Evolutionary conservation across 2,888 invertebrate species (phyloP).

Genomic region (Notodonta dromedarius): DNA sequence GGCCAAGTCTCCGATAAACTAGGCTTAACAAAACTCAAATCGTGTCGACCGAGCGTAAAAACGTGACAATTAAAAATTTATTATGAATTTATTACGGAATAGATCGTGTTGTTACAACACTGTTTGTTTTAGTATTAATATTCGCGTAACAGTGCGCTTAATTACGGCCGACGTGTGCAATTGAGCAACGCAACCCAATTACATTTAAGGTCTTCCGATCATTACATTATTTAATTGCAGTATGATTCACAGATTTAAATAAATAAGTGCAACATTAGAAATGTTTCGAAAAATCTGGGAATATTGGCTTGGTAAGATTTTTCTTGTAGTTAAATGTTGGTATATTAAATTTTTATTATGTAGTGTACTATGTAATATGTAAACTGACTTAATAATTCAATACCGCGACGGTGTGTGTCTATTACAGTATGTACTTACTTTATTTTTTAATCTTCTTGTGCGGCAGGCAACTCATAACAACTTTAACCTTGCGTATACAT

Average conservation of each 20-base stretch:
- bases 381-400: too few relatives aligned
- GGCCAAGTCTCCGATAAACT: background rate
- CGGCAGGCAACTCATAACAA: too few relatives aligned
- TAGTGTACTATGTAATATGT: too few relatives aligned
- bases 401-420: too few relatives aligned
- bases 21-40: background rate
- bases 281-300: too few relatives aligned
- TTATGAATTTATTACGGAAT: conserved; percentile 10
- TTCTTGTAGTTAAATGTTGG: too few relatives aligned
- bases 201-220: conserved; percentile 22
- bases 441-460: too few relatives aligned
- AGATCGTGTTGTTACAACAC: conserved; percentile 3
- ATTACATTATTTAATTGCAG: conserved; percentile 15
- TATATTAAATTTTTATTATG: too few relatives aligned
- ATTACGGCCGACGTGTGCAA: conserved; percentile 8
- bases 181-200: conserved; percentile 35
- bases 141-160: conserved; percentile 10
- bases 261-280: too few relatives aligned
- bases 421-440: too few relatives aligned
- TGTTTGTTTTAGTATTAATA: conserved; percentile 7
- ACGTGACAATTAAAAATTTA: conserved; percentile 10
- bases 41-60: background rate
- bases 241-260: background rate
- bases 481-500: too few relatives aligned
- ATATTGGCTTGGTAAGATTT: too few relatives aligned